Evolutionary conservation across 2,113 vertebrate genomes (phyloP).

Genomic region (Rattus rattus): DNA sequence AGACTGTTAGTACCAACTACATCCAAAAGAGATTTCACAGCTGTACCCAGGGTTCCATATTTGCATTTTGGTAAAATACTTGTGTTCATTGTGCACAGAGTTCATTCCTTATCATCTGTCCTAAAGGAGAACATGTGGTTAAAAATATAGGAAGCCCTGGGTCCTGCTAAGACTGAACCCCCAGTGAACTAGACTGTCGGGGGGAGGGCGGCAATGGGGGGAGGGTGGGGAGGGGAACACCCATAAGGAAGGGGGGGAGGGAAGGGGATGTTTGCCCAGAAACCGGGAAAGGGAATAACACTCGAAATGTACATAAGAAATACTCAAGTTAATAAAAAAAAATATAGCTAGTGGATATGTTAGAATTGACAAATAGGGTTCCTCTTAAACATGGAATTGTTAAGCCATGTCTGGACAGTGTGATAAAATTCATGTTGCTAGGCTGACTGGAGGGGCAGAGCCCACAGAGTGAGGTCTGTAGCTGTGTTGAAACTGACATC

Average conservation of each 20-base stretch:
- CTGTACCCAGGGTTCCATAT: background rate
- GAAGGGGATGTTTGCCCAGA: too few relatives aligned
- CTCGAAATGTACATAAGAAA: too few relatives aligned
- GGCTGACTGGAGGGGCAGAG: background rate
- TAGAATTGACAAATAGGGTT: background rate
- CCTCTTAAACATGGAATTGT: background rate
- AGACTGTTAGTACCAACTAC: background rate
- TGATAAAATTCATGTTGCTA: background rate
- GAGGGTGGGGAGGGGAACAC: too few relatives aligned
- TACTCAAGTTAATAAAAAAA: too few relatives aligned
- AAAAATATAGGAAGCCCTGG: too few relatives aligned
- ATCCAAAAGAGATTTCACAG: background rate
- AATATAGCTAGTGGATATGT: conserved; percentile 21
- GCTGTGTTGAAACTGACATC: background rate
- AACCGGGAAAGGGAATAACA: too few relatives aligned
- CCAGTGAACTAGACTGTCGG: too few relatives aligned
- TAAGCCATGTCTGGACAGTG: background rate
- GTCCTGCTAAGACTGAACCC: too few relatives aligned
- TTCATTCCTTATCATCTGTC: too few relatives aligned
- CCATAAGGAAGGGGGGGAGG: too few relatives aligned
- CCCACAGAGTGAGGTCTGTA: too few relatives aligned
- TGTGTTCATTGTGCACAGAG: background rate
- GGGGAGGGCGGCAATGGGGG: too few relatives aligned
- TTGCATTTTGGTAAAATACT: conserved; percentile 14
- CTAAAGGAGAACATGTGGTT: background rate